These are phyloP conservation scores for Pocillopora grandis DNA, from an alignment of 92 coral and sea anemone genomes.

Conservation along the genomic window DNA sequence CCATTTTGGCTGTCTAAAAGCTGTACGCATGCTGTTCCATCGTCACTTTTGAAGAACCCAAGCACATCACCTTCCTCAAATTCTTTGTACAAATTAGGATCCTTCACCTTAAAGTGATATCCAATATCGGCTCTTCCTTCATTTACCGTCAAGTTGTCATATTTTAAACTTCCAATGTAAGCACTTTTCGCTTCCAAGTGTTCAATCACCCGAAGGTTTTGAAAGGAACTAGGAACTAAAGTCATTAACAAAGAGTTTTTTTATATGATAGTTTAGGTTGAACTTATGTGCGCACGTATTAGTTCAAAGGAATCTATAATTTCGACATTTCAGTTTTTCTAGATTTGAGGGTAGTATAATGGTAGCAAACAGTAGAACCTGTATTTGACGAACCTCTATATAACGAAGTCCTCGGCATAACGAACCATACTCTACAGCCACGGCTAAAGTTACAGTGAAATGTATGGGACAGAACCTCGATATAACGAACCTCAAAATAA, in stretches of 20 bases:
- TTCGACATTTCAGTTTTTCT: too few relatives aligned
- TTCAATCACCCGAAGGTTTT: slow-evolving; percentile 65
- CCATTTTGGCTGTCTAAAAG: slow-evolving; percentile 70
- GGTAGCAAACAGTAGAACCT: too few relatives aligned
- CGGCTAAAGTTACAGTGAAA: too few relatives aligned
- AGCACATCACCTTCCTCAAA: slow-evolving; percentile 97
- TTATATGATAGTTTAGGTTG: neutral
- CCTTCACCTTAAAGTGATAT: slow-evolving; percentile 76
- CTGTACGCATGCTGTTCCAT: slow-evolving; percentile 71
- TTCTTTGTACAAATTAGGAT: slow-evolving; percentile 62
- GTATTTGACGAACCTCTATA: too few relatives aligned
- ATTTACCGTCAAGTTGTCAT: slow-evolving; percentile 18
- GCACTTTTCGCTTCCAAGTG: slow-evolving; percentile 90
- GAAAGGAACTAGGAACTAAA: slow-evolving; percentile 37
- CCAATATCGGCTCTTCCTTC: slow-evolving; percentile 81
- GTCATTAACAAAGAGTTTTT: neutral
- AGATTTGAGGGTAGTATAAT: too few relatives aligned
- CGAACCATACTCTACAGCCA: too few relatives aligned
- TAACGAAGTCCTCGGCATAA: too few relatives aligned
- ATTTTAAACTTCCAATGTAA: slow-evolving; percentile 70
- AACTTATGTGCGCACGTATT: too few relatives aligned
- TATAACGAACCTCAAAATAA: too few relatives aligned
- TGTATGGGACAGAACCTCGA: too few relatives aligned
- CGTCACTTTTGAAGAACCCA: slow-evolving; percentile 83
- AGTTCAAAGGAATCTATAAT: too few relatives aligned